phyloP scores from a whole-genome alignment of 2,113 vertebrate species.

The Orthonyx spaldingii region DNA sequence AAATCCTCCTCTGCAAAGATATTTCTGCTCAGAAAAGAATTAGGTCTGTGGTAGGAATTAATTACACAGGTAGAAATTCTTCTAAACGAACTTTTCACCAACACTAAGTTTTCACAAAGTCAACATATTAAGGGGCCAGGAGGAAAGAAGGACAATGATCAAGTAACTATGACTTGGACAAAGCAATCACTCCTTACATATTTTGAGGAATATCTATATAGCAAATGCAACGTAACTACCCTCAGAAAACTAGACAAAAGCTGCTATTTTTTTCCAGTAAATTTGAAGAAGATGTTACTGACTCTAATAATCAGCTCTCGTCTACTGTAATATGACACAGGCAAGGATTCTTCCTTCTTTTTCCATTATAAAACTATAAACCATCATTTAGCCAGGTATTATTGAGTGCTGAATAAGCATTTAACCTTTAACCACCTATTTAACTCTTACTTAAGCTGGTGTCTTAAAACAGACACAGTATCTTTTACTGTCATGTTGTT shows the following conservation, averaged over 20 bases:
- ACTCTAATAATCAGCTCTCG: background rate
- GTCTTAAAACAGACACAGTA: background rate
- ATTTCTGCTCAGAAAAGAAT: background rate
- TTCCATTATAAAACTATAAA: background rate
- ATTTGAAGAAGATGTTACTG: background rate
- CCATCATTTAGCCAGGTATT: background rate
- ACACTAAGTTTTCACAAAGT: background rate
- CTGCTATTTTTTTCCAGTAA: background rate
- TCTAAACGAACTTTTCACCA: background rate
- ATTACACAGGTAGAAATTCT: background rate
- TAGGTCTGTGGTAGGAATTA: background rate
- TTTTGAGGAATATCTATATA: background rate
- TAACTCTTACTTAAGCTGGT: background rate
- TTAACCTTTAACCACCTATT: constrained; percentile 21
- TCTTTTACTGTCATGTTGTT: background rate
- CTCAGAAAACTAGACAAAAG: background rate
- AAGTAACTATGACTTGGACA: background rate
- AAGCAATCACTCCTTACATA: background rate
- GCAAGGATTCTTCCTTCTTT: background rate
- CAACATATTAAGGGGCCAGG: background rate
- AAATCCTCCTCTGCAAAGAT: background rate
- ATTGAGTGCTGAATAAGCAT: constrained; percentile 2
- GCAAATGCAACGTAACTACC: background rate
- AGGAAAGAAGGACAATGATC: background rate
- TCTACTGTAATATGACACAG: background rate